phyloP scores from a whole-genome alignment of 2,113 vertebrate species.

The Plecturocebus donacophilus region DNA sequence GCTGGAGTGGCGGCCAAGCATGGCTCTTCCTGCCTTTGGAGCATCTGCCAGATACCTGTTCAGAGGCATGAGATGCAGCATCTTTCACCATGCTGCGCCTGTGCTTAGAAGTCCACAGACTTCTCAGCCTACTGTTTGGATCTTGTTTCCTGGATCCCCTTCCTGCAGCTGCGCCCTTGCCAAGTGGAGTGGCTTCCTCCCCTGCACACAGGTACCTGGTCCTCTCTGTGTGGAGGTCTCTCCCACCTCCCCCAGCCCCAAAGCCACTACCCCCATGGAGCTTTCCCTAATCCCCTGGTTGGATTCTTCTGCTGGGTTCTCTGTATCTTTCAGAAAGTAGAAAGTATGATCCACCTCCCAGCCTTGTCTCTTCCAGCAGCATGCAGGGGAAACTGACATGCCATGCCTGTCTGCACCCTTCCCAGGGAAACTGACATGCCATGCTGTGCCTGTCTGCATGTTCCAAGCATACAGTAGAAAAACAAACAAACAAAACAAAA shows the following conservation, averaged over 20 bases:
- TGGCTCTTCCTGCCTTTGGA: neutral
- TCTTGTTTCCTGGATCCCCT: neutral
- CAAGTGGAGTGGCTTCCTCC: neutral
- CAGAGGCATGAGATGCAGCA: rapidly evolving
- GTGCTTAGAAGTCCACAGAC: neutral
- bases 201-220: neutral
- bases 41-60: rapidly evolving
- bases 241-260: neutral
- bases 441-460: too few relatives aligned
- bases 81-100: rapidly evolving
- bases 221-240: too few relatives aligned
- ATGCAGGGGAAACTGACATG: neutral
- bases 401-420: too few relatives aligned
- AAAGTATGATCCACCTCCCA: rapidly evolving
- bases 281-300: rapidly evolving
- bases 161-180: neutral
- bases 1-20: rapidly evolving
- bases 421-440: too few relatives aligned
- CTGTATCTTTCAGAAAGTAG: neutral
- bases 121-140: rapidly evolving
- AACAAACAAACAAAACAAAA: too few relatives aligned
- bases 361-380: neutral
- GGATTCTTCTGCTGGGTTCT: neutral
- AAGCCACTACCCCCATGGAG: rapidly evolving
- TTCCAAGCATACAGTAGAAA: too few relatives aligned